phyloP scores from a whole-genome alignment of 2,797 vertebrate genomes.

The Periparus ater region DNA sequence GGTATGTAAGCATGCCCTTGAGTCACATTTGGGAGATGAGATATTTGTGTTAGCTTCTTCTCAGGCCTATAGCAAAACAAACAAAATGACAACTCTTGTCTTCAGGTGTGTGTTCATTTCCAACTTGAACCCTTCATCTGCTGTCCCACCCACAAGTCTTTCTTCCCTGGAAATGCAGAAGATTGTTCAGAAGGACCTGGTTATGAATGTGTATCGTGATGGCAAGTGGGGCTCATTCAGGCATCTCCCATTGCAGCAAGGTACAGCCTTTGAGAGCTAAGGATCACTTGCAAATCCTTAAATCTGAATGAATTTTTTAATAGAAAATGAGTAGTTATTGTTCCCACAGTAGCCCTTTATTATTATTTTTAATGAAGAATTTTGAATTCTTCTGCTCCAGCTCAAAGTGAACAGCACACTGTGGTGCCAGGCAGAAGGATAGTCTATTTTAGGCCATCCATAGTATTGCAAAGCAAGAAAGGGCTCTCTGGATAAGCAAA shows the following conservation, averaged over 20 bases:
- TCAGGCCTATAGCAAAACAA: neutral
- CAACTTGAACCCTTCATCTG: slow-evolving; percentile 79
- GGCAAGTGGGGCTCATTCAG: slow-evolving; percentile 92
- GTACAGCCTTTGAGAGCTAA: slow-evolving; percentile 53
- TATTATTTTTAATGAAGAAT: neutral
- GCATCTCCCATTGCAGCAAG: slow-evolving; percentile 82
- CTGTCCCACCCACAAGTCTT: slow-evolving; percentile 62
- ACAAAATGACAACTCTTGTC: neutral
- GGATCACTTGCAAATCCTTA: neutral
- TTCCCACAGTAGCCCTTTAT: neutral
- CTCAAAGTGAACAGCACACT: neutral
- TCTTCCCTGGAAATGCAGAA: slow-evolving; percentile 77
- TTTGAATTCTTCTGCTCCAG: neutral
- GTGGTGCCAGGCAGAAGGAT: neutral
- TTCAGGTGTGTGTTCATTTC: slow-evolving; percentile 90
- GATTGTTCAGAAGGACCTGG: slow-evolving; percentile 81
- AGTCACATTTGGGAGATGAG: neutral
- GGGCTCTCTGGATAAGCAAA: neutral
- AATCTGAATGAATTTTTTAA: neutral
- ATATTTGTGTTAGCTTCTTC: neutral
- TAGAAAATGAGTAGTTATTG: neutral
- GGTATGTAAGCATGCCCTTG: slow-evolving; percentile 70
- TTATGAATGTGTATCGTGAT: slow-evolving; percentile 91
- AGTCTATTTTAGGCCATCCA: neutral
- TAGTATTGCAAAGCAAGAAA: neutral